Evolutionary conservation across 1,140 invertebrate genomes (phyloP), one percentile per base, ranked within the genome.

Genomic region (Drosophila ambigua): DNA sequence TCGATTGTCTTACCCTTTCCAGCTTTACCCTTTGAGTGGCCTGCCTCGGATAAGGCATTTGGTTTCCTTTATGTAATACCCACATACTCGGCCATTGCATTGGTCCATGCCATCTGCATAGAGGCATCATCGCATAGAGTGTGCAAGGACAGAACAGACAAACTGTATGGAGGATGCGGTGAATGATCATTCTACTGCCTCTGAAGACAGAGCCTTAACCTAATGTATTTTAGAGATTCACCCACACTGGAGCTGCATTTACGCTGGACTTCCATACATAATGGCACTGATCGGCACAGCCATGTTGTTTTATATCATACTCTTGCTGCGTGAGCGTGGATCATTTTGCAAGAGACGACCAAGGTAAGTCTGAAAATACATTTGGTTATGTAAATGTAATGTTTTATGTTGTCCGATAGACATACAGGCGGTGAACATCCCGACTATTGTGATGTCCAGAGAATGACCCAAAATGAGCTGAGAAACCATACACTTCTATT

Each of bases 41-140:
- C 9, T 11, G 16, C 11, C 3, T 15, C 55, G 6, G 35, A 54
- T 50, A 39, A 53, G n/a, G 35, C 35, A 20, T 59, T 72, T 24
- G 35, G 1, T 16, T 3, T 71, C 5, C 26, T 62, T 1, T 62
- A 62, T 31, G 6, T 50, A 1, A 9, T 72, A 16, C 58, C 51
- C n/a, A 51, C 49, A 23, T 64, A 57, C 45, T n/a, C 39, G 4
- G 39, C 44, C 4, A 44, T 44, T 20, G 35, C 20, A 2, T 1
- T 54, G 13, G 9, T 73, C 6, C 28, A 73, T 45, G 15, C 15
- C 8, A 35, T 73, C 41, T 55, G 59, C 16, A 53, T 28, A 28
- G 16, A 62, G 13, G 51, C 39, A 13, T 20, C 50, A 4, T 53
- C 16, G 15, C 11, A 11, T 15, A 39, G n/a, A 50, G 9, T 54